A percentile compares a stretch with the other conserved stretches of the same genome.
Conservation (phyloP, 2,888 invertebrate species). For the Pheosia gnoma region DNA sequence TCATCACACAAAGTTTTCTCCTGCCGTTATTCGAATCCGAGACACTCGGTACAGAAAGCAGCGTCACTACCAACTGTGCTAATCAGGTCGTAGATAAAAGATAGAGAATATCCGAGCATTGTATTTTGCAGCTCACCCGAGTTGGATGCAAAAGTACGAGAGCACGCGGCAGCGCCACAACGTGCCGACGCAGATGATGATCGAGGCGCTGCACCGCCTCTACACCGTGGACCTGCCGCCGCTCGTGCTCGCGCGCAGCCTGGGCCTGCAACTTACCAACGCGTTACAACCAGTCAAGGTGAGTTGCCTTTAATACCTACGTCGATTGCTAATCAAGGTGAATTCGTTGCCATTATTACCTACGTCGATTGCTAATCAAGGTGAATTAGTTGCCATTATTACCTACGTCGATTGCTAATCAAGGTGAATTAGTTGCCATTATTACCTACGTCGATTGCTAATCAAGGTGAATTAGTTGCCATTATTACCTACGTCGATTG, state of each 20-base stretch:
- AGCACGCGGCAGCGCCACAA: constrained; percentile 92
- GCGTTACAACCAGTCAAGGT: constrained; percentile 91
- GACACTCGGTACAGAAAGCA: too few relatives aligned
- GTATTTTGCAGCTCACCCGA: constrained; percentile 84
- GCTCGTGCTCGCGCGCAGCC: constrained; percentile 90
- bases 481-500: too few relatives aligned
- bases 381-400: too few relatives aligned
- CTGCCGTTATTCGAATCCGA: too few relatives aligned
- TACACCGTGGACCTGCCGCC: constrained; percentile 90
- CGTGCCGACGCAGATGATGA: constrained; percentile 93
- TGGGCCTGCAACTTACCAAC: constrained; percentile 92
- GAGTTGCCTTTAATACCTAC: constrained; percentile 24
- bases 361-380: too few relatives aligned
- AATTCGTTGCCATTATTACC: not conserved
- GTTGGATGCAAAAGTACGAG: constrained; percentile 92
- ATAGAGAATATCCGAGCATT: not conserved
- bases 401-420: too few relatives aligned
- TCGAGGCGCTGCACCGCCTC: constrained; percentile 93
- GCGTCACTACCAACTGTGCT: too few relatives aligned
- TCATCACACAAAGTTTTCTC: too few relatives aligned
- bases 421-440: too few relatives aligned
- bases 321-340: not conserved
- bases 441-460: too few relatives aligned
- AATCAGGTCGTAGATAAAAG: too few relatives aligned
- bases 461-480: too few relatives aligned